Conservation (phyloP, 2,888 invertebrate genomes). For the Drosophila kanekoi region DNA sequence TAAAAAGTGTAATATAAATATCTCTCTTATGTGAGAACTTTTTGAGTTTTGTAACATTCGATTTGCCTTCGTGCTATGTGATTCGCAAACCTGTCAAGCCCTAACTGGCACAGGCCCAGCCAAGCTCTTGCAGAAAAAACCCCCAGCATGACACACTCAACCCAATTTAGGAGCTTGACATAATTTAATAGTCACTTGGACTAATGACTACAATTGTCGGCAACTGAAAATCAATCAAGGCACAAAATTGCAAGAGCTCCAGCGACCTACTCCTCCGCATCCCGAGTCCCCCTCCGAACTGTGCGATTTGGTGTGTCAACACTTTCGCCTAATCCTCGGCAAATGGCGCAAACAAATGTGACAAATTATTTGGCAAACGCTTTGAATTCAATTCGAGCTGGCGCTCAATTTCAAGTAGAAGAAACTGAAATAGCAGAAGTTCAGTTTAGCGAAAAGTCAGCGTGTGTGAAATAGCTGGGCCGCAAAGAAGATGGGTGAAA, state of each 20-base stretch:
- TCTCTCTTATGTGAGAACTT: too few relatives aligned
- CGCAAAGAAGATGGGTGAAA: slow-evolving; percentile 16
- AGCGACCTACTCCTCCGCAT: background rate
- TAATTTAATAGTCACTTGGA: slow-evolving; percentile 55
- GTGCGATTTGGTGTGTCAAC: slow-evolving; percentile 7
- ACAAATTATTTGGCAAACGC: slow-evolving; percentile 52
- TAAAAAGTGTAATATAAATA: too few relatives aligned
- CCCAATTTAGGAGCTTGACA: slow-evolving; percentile 36
- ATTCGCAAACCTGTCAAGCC: slow-evolving; percentile 3
- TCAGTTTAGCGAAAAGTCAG: slow-evolving; percentile 50
- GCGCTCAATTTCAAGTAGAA: slow-evolving; percentile 11
- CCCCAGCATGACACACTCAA: slow-evolving; percentile 9
- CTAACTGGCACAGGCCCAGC: background rate
- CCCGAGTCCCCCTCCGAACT: background rate
- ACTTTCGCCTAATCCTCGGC: slow-evolving; percentile 32
- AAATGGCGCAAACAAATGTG: slow-evolving; percentile 49
- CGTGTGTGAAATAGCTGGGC: slow-evolving; percentile 62
- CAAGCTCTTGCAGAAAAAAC: background rate
- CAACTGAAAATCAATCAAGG: slow-evolving; percentile 40
- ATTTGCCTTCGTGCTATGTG: slow-evolving; percentile 3
- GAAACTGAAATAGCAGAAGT: slow-evolving; percentile 22
- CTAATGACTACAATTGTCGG: slow-evolving; percentile 49
- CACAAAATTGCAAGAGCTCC: slow-evolving; percentile 6
- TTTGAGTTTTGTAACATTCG: background rate
- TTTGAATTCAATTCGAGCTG: slow-evolving; percentile 25